phyloP scores from a whole-genome alignment of 2,113 vertebrate genomes.

The Lamprotornis superbus region DNA sequence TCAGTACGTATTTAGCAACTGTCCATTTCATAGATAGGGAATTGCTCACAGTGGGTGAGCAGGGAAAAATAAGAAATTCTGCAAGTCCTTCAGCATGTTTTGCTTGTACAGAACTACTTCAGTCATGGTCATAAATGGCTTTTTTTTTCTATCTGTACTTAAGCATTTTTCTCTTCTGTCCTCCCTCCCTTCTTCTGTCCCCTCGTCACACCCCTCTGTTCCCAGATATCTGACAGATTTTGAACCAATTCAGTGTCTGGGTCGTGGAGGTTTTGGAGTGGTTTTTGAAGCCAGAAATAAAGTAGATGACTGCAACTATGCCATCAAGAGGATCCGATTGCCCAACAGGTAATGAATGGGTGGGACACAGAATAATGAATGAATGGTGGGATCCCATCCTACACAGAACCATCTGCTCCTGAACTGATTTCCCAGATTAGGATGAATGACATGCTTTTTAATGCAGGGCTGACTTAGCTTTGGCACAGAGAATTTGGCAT shows the following conservation, averaged over 20 bases:
- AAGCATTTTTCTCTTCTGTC: background rate
- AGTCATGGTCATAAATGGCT: background rate
- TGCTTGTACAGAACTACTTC: background rate
- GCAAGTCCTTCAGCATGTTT: background rate
- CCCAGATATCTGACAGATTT: conserved; percentile 95
- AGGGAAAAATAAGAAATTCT: background rate
- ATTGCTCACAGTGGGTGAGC: background rate
- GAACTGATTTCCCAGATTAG: background rate
- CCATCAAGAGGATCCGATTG: conserved; percentile 96
- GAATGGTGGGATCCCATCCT: background rate
- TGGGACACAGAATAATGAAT: background rate
- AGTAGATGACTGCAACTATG: conserved; percentile 98
- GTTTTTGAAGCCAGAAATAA: conserved; percentile 98
- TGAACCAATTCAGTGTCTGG: conserved; percentile 95
- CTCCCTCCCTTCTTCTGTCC: background rate
- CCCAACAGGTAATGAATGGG: conserved; percentile 86
- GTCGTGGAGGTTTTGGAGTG: conserved; percentile 94
- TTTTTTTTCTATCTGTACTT: background rate
- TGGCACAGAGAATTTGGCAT: background rate
- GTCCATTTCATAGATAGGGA: background rate
- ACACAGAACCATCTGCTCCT: conserved; percentile 2
- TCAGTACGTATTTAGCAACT: background rate
- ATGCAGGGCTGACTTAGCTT: background rate
- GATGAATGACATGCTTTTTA: background rate
- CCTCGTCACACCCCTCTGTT: background rate